phyloP scores from a whole-genome alignment of 2,888 invertebrate genomes.

The Podotricha telesiphe region DNA sequence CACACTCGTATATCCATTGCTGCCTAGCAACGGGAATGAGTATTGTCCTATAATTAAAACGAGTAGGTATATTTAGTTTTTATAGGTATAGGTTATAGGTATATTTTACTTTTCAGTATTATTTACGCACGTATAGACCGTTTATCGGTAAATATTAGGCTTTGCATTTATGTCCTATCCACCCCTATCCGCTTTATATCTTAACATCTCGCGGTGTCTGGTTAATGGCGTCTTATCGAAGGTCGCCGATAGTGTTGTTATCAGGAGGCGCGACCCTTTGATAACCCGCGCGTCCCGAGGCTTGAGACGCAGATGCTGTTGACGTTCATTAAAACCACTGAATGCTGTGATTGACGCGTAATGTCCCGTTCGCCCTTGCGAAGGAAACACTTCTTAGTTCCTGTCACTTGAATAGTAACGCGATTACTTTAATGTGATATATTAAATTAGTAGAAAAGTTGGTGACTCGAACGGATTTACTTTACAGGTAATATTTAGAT shows the following conservation, averaged over 20 bases:
- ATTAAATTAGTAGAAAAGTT: neutral
- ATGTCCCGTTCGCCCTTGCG: slow-evolving; percentile 1
- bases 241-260: slow-evolving; percentile 34
- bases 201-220: slow-evolving; percentile 24
- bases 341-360: slow-evolving; percentile 8
- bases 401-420: neutral
- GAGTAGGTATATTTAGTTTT: too few relatives aligned
- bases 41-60: too few relatives aligned
- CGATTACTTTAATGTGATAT: neutral
- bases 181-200: neutral
- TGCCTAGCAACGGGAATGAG: neutral
- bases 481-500: neutral
- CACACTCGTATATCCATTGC: neutral
- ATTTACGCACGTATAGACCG: too few relatives aligned
- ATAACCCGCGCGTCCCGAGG: slow-evolving; percentile 12
- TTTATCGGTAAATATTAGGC: too few relatives aligned
- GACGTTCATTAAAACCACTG: slow-evolving; percentile 4
- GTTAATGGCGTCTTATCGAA: slow-evolving; percentile 28
- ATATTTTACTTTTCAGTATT: too few relatives aligned
- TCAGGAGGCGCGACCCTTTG: slow-evolving; percentile 39
- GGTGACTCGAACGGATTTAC: slow-evolving; percentile 11
- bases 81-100: too few relatives aligned
- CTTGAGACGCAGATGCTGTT: slow-evolving; percentile 6
- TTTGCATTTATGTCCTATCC: neutral
- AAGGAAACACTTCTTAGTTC: neutral